phyloP scores from a whole-genome alignment of 2,888 invertebrate species.

The Zelleria hepariella region DNA sequence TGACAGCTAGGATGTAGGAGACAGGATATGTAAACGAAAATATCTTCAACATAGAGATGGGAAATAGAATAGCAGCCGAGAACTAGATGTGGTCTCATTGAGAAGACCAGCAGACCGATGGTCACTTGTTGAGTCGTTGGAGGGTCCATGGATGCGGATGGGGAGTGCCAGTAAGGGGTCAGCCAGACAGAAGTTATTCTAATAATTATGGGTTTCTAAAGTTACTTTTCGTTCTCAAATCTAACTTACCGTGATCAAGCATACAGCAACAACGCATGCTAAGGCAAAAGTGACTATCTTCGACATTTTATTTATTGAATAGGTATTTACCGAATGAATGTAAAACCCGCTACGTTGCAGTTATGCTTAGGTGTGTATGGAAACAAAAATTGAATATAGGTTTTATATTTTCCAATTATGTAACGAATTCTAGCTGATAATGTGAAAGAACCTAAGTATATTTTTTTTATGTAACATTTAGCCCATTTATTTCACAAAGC shows the following conservation, averaged over 20 bases:
- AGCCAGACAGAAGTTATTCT: too few relatives aligned
- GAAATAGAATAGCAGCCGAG: too few relatives aligned
- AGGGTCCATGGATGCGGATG: too few relatives aligned
- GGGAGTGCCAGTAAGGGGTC: too few relatives aligned
- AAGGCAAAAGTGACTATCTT: slow-evolving; percentile 21
- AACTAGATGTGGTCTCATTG: too few relatives aligned
- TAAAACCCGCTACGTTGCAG: background rate
- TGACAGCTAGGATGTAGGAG: too few relatives aligned
- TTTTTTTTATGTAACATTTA: background rate
- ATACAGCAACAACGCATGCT: slow-evolving; percentile 24
- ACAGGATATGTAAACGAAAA: too few relatives aligned
- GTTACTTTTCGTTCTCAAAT: background rate
- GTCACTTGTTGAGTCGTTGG: too few relatives aligned
- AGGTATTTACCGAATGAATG: slow-evolving; percentile 20
- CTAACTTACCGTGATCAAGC: slow-evolving; percentile 29
- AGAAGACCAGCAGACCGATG: too few relatives aligned
- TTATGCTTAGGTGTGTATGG: background rate
- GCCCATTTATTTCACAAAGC: background rate
- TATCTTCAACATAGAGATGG: too few relatives aligned
- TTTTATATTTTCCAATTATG: background rate
- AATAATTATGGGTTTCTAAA: too few relatives aligned
- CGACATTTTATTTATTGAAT: slow-evolving; percentile 18
- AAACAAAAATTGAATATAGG: background rate
- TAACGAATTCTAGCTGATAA: background rate
- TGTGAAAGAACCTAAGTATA: background rate